phyloP scores from a whole-genome alignment of 2,888 invertebrate species.

The Blera fallax region DNA sequence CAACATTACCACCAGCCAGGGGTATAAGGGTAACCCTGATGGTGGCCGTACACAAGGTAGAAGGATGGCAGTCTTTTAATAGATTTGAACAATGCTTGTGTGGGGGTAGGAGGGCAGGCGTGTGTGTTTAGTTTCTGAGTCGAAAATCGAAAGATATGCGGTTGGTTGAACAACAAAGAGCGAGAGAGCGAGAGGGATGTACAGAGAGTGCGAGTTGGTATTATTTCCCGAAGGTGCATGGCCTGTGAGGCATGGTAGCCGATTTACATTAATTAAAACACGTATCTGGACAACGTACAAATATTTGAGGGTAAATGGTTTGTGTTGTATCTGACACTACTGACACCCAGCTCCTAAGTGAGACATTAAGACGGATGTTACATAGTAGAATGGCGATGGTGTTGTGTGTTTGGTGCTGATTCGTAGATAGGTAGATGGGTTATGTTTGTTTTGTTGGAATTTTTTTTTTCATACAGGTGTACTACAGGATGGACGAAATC shows the following conservation, averaged over 20 bases:
- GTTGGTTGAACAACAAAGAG: neutral
- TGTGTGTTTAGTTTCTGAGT: neutral
- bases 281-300: slow-evolving; percentile 51
- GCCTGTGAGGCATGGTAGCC: slow-evolving; percentile 23
- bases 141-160: slow-evolving; percentile 23
- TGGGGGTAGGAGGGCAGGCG: neutral
- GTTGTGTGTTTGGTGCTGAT: neutral
- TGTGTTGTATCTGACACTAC: slow-evolving; percentile 36
- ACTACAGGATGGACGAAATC: neutral
- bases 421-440: neutral
- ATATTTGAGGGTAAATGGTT: slow-evolving; percentile 57
- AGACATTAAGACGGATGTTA: slow-evolving; percentile 21
- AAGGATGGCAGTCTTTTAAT: slow-evolving; percentile 29
- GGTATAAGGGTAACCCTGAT: neutral
- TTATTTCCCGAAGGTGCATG: slow-evolving; percentile 33
- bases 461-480: neutral
- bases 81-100: slow-evolving; percentile 36
- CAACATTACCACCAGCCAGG: slow-evolving; percentile 9
- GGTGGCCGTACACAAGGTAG: neutral
- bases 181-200: neutral
- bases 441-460: neutral
- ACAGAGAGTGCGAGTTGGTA: slow-evolving; percentile 1
- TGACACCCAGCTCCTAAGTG: slow-evolving; percentile 1
- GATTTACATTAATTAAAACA: slow-evolving; percentile 71
- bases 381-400: neutral